Base-by-base conservation (phyloP, 2,888 invertebrate species). In the Allolobophora icterica region DNA sequence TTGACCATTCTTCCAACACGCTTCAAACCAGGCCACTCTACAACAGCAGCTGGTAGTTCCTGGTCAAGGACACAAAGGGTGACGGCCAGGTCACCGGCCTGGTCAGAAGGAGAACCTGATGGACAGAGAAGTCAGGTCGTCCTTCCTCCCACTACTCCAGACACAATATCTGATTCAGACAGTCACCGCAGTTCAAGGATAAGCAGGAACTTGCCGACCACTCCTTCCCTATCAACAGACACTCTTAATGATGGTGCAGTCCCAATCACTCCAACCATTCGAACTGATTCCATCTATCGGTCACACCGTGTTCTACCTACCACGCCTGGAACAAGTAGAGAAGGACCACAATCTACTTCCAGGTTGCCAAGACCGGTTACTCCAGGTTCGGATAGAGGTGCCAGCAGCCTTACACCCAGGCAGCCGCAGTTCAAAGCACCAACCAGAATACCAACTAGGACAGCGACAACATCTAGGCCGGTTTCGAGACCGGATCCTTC, bases 211-310 rank as follows among this genome's bases (percentile, higher is more conserved):
- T 40, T 91, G 30, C 91, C 91, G 24, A 84, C 91, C 90, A 91
- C 91, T 42, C 91, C 91, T 15, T 91, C 91, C n/a, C 58, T 91
- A 30, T 91, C 91, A 34, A 91, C 89, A 89, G 91, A 91, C 33
- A 90, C 91, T 33, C 83, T 91, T 58, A 91, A 84, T 71, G 91
- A 91, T 58, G 71, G 89, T 35, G 89, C 35, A 34, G 35, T 38
- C 38, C 87, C 87, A 87, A 17, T 38, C 21, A 84, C 91, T 21
- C 35, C 91, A 21, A 30, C 40, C 58, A 33, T 19, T 35, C 58
- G 71, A 30, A 71, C 71, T 13, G 71, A 71, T 4, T 8, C 3
- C 71, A 71, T 71, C 71, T 71, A 71, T n/a, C 71, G 38, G 35
- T n/a, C 58, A 45, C 83, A 42, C 89, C 21, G 87, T 30, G n/a